A percentile compares a stretch with the other conserved stretches of the same genome.
Evolutionary conservation across 2,113 vertebrate species (phyloP).

Genomic region (Toxostoma redivivum): DNA sequence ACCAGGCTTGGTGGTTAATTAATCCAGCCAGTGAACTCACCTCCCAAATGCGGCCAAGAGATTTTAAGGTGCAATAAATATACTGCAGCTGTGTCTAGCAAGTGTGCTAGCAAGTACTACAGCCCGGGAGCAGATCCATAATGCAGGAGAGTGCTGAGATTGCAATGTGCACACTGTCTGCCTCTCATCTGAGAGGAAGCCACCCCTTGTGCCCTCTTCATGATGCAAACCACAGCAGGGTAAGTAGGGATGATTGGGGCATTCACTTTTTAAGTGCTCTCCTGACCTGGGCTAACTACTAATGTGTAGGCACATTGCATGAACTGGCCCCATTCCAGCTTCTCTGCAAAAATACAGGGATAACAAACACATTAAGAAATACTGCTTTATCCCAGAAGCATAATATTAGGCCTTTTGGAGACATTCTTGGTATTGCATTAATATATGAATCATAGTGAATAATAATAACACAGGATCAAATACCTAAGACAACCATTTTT

Average conservation of each 20-base stretch:
- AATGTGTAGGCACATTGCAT: accelerated
- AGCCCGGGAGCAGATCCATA: background rate
- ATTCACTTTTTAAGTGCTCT: background rate
- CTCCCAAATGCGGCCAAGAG: background rate
- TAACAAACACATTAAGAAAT: background rate
- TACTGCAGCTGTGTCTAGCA: background rate
- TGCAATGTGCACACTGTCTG: accelerated
- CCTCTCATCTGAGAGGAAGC: background rate
- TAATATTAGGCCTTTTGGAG: background rate
- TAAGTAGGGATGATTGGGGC: background rate
- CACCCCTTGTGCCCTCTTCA: background rate
- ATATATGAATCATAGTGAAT: slow-evolving; percentile 19
- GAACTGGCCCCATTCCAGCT: background rate
- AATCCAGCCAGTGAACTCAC: background rate
- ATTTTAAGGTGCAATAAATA: background rate
- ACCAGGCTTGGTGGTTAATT: background rate
- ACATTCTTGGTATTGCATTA: background rate
- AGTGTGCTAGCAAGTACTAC: background rate
- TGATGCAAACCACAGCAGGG: background rate
- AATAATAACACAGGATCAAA: background rate
- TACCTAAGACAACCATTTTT: background rate
- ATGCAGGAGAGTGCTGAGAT: background rate
- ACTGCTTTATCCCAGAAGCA: background rate
- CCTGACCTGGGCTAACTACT: background rate
- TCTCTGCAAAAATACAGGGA: background rate